Evolutionary conservation across 2,797 vertebrate species (phyloP), one percentile per base, ranked within the genome.

Genomic region (Acanthurus lineatus): DNA sequence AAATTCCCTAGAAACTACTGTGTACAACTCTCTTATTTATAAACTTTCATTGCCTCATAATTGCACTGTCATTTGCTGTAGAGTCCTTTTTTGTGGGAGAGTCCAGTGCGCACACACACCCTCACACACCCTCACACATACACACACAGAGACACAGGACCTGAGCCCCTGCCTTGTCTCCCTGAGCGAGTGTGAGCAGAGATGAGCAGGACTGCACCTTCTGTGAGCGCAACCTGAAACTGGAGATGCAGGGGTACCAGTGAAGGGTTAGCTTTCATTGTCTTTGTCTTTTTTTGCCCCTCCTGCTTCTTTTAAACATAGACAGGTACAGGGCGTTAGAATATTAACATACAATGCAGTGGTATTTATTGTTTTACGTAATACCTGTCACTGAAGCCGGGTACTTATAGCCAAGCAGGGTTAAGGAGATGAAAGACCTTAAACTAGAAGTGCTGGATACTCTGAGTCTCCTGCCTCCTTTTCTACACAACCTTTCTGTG

Each of bases 381-480:
- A 93, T 80, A 74, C 48, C 52, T 90, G 87, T 82, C 84, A 79
- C 85, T 75, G 88, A 84, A 63, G 69, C 66, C 82, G 74, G 84
- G 90, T 92, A 94, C 86, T 93, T 95, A 95, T 92, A 95, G 89
- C 76, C 82, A 79, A 47, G 80, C 87, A 86, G 91, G 74, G 85
- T 84, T 71, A 81, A 91, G 79, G 93, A 94, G 86, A 96, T 96
- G 94, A 96, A 94, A 91, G 89, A 93, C 83, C 85, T 86, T 44
- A 87, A 87, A 76, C 71, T 73, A 75, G 68, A 61, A 75, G 68
- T 62, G 52, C 81, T 84, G 89, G 92, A 94, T 86, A 65, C 73
- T 77, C 69, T 47, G 65, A 84, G 67, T 80, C 76, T 77, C 49
- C 81, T 82, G 66, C 35, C 60, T 88, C 65, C 62, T 47, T 82